These are phyloP conservation scores for Sebastiscus albofasciatus DNA, from an alignment of 2,797 vertebrate species.

Conservation along the genomic window DNA sequence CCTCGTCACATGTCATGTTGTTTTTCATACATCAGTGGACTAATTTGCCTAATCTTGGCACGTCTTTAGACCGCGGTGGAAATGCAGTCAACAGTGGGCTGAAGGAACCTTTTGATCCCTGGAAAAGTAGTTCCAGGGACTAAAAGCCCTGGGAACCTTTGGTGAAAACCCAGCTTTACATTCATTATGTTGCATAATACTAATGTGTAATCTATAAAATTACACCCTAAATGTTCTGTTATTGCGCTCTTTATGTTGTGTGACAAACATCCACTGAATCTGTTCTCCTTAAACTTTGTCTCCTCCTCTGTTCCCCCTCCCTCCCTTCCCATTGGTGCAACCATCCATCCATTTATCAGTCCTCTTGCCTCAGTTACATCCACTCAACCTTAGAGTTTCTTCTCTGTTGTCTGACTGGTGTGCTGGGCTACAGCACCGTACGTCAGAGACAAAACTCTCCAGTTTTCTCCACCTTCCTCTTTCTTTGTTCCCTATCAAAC, in stretches of 20 bases:
- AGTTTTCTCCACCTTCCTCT: background rate
- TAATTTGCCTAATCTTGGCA: no score
- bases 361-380: slow-evolving; percentile 88
- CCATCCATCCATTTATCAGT: slow-evolving; percentile 79
- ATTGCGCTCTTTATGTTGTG: background rate
- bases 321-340: slow-evolving; percentile 38
- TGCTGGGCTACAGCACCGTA: slow-evolving; percentile 88
- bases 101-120: no score
- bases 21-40: no score
- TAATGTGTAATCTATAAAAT: background rate
- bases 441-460: slow-evolving; percentile 57
- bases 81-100: no score
- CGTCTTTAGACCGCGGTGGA: no score
- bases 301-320: slow-evolving; percentile 56
- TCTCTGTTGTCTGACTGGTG: slow-evolving; percentile 88
- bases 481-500: background rate
- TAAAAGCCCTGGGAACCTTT: no score
- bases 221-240: background rate
- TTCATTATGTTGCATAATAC: background rate
- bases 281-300: slow-evolving; percentile 61
- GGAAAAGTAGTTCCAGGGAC: no score
- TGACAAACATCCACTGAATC: slow-evolving; percentile 2
- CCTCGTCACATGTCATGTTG: no score
- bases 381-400: slow-evolving; percentile 86
- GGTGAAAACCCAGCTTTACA: no score